A percentile compares a stretch with the other conserved stretches of the same genome.
Evolutionary conservation across 2,888 invertebrate species (phyloP).

Genomic region (Drosophila pseudotalamancana): DNA sequence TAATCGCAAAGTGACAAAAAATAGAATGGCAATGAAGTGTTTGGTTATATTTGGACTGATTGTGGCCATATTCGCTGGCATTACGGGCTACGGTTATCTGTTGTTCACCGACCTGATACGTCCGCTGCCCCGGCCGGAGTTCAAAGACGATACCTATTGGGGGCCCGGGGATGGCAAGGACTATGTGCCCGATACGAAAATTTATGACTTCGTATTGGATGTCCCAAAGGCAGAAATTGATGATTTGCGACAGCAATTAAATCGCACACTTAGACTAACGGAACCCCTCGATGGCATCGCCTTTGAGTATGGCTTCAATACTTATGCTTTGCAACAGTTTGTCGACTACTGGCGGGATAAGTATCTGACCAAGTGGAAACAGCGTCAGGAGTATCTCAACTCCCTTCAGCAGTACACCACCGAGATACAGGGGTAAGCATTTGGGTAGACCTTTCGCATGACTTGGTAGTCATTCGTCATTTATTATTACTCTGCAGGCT

Average conservation of each 20-base stretch:
- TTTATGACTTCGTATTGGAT: slow-evolving; percentile 72
- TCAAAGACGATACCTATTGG: slow-evolving; percentile 82
- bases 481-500: slow-evolving; percentile 51
- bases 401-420: slow-evolving; percentile 90
- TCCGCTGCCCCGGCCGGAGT: slow-evolving; percentile 77
- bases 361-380: slow-evolving; percentile 88
- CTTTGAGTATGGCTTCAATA: slow-evolving; percentile 93
- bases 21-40: slow-evolving; percentile 58
- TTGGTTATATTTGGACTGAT: slow-evolving; percentile 63
- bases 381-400: slow-evolving; percentile 89
- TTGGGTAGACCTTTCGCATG: not conserved
- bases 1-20: not conserved
- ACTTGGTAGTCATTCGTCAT: not conserved
- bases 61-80: slow-evolving; percentile 60
- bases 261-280: slow-evolving; percentile 85
- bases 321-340: slow-evolving; percentile 87
- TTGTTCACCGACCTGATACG: slow-evolving; percentile 68
- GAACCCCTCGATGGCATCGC: slow-evolving; percentile 88
- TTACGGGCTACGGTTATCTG: slow-evolving; percentile 67
- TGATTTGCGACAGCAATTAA: slow-evolving; percentile 87
- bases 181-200: slow-evolving; percentile 75
- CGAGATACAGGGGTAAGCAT: slow-evolving; percentile 87
- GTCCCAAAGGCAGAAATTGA: slow-evolving; percentile 82
- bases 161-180: slow-evolving; percentile 77
- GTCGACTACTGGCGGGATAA: slow-evolving; percentile 91